Evolutionary conservation across 2,888 invertebrate species (phyloP), one percentile per base, ranked within the genome.

Genomic region (Cataglyphis livida): DNA sequence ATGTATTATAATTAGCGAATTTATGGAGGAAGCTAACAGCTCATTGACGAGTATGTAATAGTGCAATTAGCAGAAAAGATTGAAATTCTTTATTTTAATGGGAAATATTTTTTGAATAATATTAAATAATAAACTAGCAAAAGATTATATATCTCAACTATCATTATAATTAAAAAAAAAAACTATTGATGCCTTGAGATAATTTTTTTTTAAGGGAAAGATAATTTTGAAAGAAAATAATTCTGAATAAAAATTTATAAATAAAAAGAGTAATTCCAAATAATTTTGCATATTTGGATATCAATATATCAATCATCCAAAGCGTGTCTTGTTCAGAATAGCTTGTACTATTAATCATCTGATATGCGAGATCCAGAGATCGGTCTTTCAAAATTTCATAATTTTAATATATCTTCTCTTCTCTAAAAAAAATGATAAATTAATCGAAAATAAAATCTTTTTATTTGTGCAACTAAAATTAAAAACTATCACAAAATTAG

Each of bases 41-140:
- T 86, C 78, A 71, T 59, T 44, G 70, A 75, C 35, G 70, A 73
- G 78, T 84, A 85, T 83, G 81, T 85, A 87, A 7, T 88, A 89
- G 88, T 87, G 87, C 88, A 90, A 51, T 51, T 90, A 90, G 85
- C 66, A 64, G 79, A 68, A 81, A 82, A 88, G 82, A 82, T 83
- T 54, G 62, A 81, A 82, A 89, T 81, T 65, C 78, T 85, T 88
- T 87, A 89, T 90, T 91, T 90, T 91, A 85, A 88, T 65, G 54
- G 9, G 9, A 76, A 38, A 7, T 65, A 75, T 44, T 76, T 76
- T 1, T 76, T n/a, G 64, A 18, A 65, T 25, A 66, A 76, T 66
- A 35, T 74, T 62, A 75, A 51, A 12, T 28, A 0, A 65, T 75
- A 75, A 38, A n/a, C 25, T 41, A 73, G 12, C 57, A 25, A 18